Evolutionary conservation across 2,113 vertebrate species (phyloP).

Genomic region (Nesogale talazaci): DNA sequence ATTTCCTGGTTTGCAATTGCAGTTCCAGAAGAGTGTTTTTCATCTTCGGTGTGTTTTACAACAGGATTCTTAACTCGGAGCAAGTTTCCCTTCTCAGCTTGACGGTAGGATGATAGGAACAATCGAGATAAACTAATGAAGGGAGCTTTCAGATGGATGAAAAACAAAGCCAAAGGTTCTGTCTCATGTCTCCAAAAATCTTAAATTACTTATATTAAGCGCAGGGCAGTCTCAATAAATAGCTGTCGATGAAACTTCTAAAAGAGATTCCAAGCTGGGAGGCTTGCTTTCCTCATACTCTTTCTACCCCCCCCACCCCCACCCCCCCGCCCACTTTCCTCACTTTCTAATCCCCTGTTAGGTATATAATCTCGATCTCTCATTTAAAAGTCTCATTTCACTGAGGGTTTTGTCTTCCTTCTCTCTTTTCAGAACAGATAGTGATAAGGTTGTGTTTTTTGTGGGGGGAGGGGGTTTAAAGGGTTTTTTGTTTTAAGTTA

Average conservation of each 20-base stretch:
- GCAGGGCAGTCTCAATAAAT: background rate
- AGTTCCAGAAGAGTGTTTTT: background rate
- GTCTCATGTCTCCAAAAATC: background rate
- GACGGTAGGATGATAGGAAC: conserved; percentile 5
- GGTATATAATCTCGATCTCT: background rate
- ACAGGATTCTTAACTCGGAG: conserved; percentile 17
- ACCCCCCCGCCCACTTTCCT: too few species aligned
- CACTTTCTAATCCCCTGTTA: background rate
- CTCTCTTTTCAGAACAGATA: conserved; percentile 37
- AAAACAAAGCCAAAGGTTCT: background rate
- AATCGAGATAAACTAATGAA: conserved; percentile 3
- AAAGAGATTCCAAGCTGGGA: background rate
- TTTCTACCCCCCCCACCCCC: too few species aligned
- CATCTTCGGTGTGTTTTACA: background rate
- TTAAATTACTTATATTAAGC: conserved; percentile 47
- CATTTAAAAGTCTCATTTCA: background rate
- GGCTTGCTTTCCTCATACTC: background rate
- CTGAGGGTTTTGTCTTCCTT: background rate
- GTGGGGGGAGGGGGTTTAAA: background rate
- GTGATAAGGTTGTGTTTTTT: conserved; percentile 1
- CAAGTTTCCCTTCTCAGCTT: conserved; percentile 16
- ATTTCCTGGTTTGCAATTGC: conserved; percentile 47
- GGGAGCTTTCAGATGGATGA: background rate
- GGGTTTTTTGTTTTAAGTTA: background rate
- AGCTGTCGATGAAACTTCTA: background rate